Evolutionary conservation across 2,888 invertebrate genomes (phyloP).

Genomic region (Luperina nickerlii): DNA sequence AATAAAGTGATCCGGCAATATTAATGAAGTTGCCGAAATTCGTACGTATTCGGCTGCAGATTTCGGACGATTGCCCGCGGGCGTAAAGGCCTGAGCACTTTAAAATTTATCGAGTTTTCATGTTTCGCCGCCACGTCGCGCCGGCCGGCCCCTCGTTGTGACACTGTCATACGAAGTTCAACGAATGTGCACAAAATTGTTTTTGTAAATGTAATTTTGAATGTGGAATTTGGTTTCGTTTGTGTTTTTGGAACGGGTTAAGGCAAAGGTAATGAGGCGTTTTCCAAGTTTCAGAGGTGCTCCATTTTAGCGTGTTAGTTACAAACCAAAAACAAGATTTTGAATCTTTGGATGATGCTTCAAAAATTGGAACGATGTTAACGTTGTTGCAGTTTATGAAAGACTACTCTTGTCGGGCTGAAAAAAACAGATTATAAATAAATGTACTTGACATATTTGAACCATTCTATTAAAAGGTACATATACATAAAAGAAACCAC

Average conservation of each 20-base stretch:
- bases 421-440: neutral
- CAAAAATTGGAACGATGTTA: neutral
- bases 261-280: neutral
- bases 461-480: neutral
- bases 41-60: slow-evolving; percentile 70
- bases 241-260: slow-evolving; percentile 28
- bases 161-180: slow-evolving; percentile 64
- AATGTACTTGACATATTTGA: neutral
- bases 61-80: slow-evolving; percentile 76
- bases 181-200: slow-evolving; percentile 56
- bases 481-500: slow-evolving; percentile 12
- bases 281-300: neutral
- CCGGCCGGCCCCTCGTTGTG: slow-evolving; percentile 50
- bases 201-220: slow-evolving; percentile 50
- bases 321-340: neutral
- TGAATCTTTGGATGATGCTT: neutral
- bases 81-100: slow-evolving; percentile 81
- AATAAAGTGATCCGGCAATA: slow-evolving; percentile 62
- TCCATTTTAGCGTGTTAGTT: neutral
- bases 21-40: slow-evolving; percentile 69
- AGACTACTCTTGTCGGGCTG: neutral
- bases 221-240: slow-evolving; percentile 32
- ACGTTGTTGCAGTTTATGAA: neutral
- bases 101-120: slow-evolving; percentile 89
- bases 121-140: slow-evolving; percentile 70